phyloP scores from a whole-genome alignment of 2,113 vertebrate species.

The Sinocyclocheilus maitianheensis region DNA sequence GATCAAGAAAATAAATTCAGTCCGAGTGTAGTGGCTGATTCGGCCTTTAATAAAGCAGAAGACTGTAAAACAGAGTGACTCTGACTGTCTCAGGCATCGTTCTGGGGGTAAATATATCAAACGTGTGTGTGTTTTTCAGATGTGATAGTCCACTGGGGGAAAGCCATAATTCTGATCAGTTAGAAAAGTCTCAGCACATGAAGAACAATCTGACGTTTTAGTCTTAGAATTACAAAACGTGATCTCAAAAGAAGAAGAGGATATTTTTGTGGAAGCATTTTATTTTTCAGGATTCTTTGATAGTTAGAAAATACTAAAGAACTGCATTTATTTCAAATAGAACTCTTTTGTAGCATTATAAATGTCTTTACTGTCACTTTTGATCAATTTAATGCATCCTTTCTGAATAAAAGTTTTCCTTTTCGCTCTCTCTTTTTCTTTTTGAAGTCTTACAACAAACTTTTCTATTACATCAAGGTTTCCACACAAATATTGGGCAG shows the following conservation, averaged over 20 bases:
- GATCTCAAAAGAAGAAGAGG: not conserved
- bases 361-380: no score
- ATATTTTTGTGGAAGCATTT: not conserved
- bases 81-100: not conserved
- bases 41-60: not conserved
- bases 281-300: not conserved
- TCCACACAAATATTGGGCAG: no score
- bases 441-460: no score
- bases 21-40: not conserved
- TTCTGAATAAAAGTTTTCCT: not conserved
- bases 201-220: no score
- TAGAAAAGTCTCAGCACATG: no score
- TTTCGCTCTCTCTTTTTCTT: no score
- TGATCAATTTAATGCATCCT: not conserved
- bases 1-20: slow-evolving; percentile 66
- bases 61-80: not conserved
- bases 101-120: not conserved
- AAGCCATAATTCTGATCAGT: not conserved
- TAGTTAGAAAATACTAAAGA: not conserved
- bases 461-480: no score
- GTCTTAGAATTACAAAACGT: not conserved
- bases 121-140: not conserved
- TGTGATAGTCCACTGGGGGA: not conserved
- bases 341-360: not conserved
- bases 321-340: not conserved